A percentile compares a stretch with the other conserved stretches of the same genome.
phyloP scores from a whole-genome alignment of 1,140 invertebrate genomes.

The Leptopilina clavipes region DNA sequence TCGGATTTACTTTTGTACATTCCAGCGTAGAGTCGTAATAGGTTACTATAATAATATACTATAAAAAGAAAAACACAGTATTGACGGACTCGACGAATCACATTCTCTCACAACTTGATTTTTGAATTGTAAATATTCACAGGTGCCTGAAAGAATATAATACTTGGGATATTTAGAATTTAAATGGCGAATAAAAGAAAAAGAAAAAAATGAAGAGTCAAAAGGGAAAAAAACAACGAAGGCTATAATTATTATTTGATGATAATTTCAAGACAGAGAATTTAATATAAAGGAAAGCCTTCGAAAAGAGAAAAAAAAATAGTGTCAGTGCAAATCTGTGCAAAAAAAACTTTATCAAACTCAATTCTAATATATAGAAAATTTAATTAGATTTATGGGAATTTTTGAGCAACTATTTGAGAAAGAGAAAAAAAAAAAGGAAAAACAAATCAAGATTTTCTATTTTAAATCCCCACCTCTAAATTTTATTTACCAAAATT shows the following conservation, averaged over 20 bases:
- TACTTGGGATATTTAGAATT: slow-evolving; percentile 63
- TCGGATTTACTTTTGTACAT: slow-evolving; percentile 58
- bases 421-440: not conserved
- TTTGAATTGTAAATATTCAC: slow-evolving; percentile 72
- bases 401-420: not conserved
- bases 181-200: slow-evolving; percentile 46
- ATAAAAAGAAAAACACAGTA: no score
- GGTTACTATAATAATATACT: not conserved
- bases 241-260: no score
- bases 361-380: not conserved
- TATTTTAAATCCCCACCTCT: not conserved
- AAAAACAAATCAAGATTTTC: not conserved
- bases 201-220: not conserved
- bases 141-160: slow-evolving; percentile 70
- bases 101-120: slow-evolving; percentile 43
- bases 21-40: slow-evolving; percentile 43
- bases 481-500: not conserved
- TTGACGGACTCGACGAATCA: slow-evolving; percentile 39
- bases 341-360: slow-evolving; percentile 2
- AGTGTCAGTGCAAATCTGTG: slow-evolving; percentile 30
- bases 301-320: slow-evolving; percentile 7
- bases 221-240: not conserved
- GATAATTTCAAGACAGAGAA: not conserved
- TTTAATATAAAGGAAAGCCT: slow-evolving; percentile 4
- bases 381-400: slow-evolving; percentile 1